A percentile compares a stretch with the other conserved stretches of the same genome.
Evolutionary conservation across 2,113 vertebrate genomes (phyloP).

Genomic region (Chrysochloris asiatica): DNA sequence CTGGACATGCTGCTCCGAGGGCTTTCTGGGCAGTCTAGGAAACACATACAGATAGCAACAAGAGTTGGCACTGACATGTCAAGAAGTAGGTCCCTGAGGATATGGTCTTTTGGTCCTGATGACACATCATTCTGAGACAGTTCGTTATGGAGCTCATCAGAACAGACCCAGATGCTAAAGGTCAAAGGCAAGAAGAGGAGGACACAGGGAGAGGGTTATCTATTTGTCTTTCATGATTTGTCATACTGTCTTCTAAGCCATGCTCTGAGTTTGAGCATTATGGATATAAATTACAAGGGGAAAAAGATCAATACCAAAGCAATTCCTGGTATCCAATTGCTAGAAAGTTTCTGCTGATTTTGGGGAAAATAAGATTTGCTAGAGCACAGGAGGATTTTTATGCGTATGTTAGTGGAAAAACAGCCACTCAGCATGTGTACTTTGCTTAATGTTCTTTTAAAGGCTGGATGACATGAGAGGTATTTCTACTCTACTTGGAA

Average conservation of each 20-base stretch:
- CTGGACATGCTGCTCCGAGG: neutral
- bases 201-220: neutral
- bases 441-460: neutral
- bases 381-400: neutral
- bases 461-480: neutral
- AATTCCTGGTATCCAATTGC: neutral
- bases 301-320: neutral
- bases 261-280: neutral
- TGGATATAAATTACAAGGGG: neutral
- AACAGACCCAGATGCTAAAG: neutral
- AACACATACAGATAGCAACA: neutral
- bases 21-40: neutral
- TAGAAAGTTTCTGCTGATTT: neutral
- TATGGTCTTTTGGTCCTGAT: neutral
- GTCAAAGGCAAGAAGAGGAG: neutral
- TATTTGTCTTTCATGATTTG: neutral
- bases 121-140: neutral
- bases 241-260: neutral
- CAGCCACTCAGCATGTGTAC: neutral
- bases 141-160: slow-evolving; percentile 27
- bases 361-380: neutral
- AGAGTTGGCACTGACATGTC: neutral
- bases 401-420: neutral
- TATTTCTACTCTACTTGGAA: neutral
- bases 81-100: neutral